Conservation (phyloP, 1,140 invertebrate species). For the Lepidurus packardi region DNA sequence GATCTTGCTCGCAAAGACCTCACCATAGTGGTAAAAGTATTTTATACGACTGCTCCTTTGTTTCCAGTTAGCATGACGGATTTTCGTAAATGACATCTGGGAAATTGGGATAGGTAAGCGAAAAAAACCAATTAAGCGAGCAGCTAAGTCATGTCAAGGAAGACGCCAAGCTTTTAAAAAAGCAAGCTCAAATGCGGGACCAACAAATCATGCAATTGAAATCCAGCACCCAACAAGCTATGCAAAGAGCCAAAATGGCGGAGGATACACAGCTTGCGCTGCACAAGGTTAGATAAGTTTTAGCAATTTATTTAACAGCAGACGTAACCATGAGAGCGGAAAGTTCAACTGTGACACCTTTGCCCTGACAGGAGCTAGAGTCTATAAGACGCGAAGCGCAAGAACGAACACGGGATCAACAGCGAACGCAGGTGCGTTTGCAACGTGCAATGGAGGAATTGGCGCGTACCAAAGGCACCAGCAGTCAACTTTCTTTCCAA, state of each 20-base stretch:
- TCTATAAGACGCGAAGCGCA: constrained; percentile 8
- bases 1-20: constrained; percentile 11
- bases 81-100: not conserved
- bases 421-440: not conserved
- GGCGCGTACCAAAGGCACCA: constrained; percentile 2
- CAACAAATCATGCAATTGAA: constrained; percentile 9
- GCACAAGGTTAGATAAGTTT: not conserved
- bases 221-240: constrained; percentile 9
- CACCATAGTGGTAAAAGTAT: constrained; percentile 2
- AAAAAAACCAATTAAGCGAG: constrained; percentile 6
- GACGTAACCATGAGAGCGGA: not conserved
- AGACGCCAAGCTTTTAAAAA: constrained; percentile 3
- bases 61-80: not conserved
- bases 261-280: constrained; percentile 1
- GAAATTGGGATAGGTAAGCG: not conserved
- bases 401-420: constrained; percentile 12
- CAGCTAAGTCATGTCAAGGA: not conserved
- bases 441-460: not conserved
- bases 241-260: constrained; percentile 18
- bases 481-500: constrained; percentile 1
- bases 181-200: constrained; percentile 12
- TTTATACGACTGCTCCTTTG: not conserved
- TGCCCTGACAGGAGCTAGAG: not conserved
- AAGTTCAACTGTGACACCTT: not conserved
- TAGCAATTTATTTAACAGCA: not conserved